These are phyloP conservation scores for Apoda limacodes DNA, from an alignment of 2,888 invertebrate species.

Conservation along the genomic window DNA sequence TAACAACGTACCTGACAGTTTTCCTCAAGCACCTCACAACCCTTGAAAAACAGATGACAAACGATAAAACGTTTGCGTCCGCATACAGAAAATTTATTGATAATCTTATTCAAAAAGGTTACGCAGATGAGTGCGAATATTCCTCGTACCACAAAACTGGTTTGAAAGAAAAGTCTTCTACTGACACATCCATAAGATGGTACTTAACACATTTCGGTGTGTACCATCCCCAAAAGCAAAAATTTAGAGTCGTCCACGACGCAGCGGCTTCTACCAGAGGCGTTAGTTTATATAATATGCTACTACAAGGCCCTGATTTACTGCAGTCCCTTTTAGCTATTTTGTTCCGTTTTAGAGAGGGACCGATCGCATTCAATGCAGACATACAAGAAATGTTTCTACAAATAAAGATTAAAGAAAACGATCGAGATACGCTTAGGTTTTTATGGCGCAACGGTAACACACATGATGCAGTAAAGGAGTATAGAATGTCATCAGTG, in stretches of 20 bases:
- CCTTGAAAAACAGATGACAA: conserved; percentile 17
- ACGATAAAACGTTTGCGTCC: conserved; percentile 5
- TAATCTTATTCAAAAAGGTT: conserved; percentile 18
- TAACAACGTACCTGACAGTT: conserved; percentile 15
- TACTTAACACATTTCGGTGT: conserved; percentile 8
- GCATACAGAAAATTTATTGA: conserved; percentile 16
- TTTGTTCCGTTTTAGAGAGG: conserved; percentile 18
- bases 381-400: conserved; percentile 12
- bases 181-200: neutral
- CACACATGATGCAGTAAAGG: neutral
- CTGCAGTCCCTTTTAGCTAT: conserved; percentile 22
- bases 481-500: conserved; percentile 10
- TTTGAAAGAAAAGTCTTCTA: conserved; percentile 5
- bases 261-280: conserved; percentile 22
- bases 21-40: conserved; percentile 13
- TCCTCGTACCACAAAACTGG: neutral
- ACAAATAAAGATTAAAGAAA: conserved; percentile 2
- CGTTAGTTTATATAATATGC: conserved; percentile 21
- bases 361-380: conserved; percentile 3
- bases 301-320: conserved; percentile 25
- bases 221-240: conserved; percentile 10
- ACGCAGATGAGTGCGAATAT: conserved; percentile 11
- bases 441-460: conserved; percentile 5
- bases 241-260: conserved; percentile 25
- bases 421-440: conserved; percentile 3